Evolutionary conservation across 2,797 vertebrate species (phyloP).

Genomic region (Mastacembelus armatus): DNA sequence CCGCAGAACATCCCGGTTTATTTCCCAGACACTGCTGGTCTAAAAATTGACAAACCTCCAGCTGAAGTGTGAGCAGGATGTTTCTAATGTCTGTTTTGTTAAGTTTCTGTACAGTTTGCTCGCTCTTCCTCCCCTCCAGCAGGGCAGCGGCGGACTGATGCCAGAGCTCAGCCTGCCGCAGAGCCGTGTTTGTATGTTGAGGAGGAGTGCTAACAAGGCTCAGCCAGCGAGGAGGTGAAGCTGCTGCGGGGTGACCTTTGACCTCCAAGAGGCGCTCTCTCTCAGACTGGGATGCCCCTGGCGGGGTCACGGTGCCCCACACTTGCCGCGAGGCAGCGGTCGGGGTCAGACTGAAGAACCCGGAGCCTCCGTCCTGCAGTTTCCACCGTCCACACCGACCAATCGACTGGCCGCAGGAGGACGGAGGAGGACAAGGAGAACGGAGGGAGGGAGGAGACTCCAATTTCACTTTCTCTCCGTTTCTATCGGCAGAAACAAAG

Average conservation of each 20-base stretch:
- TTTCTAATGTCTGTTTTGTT: constrained; percentile 63
- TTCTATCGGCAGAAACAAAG: constrained; percentile 46
- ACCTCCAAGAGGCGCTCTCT: constrained; percentile 52
- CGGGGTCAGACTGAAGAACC: constrained; percentile 65
- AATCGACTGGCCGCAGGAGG: constrained; percentile 45
- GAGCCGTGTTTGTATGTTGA: constrained; percentile 39
- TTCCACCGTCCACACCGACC: constrained; percentile 64
- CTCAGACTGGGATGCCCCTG: constrained; percentile 57
- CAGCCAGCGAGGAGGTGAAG: constrained; percentile 63
- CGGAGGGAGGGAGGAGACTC: constrained; percentile 18
- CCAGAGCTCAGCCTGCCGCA: constrained; percentile 59
- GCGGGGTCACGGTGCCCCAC: constrained; percentile 45
- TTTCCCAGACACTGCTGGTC: constrained; percentile 27
- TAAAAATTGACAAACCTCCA: constrained; percentile 45
- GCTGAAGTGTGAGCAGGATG: constrained; percentile 48
- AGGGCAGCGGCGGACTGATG: constrained; percentile 53
- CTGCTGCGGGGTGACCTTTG: constrained; percentile 61
- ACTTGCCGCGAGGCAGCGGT: constrained; percentile 55
- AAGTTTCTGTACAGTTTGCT: constrained; percentile 62
- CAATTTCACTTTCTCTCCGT: constrained; percentile 31
- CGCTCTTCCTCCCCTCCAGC: constrained; percentile 64
- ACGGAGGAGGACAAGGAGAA: constrained; percentile 30
- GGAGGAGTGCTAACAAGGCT: constrained; percentile 65
- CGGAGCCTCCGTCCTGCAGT: constrained; percentile 56
- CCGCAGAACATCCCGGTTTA: constrained; percentile 49